These are phyloP conservation scores for Ormyrus pomaceus DNA, from an alignment of 2,888 invertebrate genomes.

Conservation along the genomic window DNA sequence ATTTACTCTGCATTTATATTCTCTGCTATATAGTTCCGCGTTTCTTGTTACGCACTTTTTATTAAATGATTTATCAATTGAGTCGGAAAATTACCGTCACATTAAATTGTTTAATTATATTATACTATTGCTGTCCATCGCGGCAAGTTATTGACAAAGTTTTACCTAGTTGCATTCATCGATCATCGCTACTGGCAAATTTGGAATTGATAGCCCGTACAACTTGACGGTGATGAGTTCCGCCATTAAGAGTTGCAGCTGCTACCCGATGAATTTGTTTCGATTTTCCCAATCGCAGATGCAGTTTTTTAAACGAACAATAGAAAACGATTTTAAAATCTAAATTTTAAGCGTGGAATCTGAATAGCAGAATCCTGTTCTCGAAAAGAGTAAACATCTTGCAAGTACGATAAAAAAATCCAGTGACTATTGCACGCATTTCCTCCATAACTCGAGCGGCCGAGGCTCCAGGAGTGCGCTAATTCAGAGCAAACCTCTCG, in stretches of 20 bases:
- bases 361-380: too few species aligned
- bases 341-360: too few species aligned
- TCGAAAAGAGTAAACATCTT: too few species aligned
- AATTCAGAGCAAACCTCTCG: too few species aligned
- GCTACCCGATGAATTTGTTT: constrained; percentile 1
- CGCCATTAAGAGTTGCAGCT: constrained; percentile 34
- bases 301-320: neutral
- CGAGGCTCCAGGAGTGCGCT: neutral
- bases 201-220: constrained; percentile 34
- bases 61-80: too few species aligned
- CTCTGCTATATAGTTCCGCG: neutral
- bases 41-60: too few species aligned
- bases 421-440: neutral
- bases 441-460: neutral
- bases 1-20: neutral
- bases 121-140: too few species aligned
- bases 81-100: too few species aligned
- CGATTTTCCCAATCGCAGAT: constrained; percentile 21
- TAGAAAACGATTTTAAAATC: too few species aligned
- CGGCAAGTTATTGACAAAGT: neutral
- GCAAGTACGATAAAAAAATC: too few species aligned
- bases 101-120: too few species aligned
- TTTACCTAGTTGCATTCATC: neutral
- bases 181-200: constrained; percentile 41
- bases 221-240: constrained; percentile 27